phyloP scores from a whole-genome alignment of 2,113 vertebrate species.

The Myotis yumanensis region DNA sequence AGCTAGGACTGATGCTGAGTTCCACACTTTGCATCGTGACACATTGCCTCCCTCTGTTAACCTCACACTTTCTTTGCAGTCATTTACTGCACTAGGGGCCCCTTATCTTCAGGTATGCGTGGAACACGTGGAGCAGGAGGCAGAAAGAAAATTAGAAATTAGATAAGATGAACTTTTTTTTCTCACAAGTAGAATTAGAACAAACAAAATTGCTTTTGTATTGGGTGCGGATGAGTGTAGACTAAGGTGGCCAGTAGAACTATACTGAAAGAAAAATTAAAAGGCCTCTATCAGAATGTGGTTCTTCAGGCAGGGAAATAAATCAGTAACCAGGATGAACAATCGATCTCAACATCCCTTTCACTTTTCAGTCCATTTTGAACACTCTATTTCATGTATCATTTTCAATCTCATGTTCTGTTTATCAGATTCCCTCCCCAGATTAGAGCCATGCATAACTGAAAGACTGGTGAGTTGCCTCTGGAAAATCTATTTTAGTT shows the following conservation, averaged over 20 bases:
- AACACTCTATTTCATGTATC: constrained; percentile 42
- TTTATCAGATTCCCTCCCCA: constrained; percentile 5
- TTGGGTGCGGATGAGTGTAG: not conserved
- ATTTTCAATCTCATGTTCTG: constrained; percentile 40
- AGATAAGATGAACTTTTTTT: not conserved
- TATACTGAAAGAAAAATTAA: not conserved
- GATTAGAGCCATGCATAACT: constrained; percentile 37
- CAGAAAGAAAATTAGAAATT: not conserved
- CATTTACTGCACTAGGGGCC: not conserved
- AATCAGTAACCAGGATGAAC: not conserved
- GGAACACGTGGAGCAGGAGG: not conserved
- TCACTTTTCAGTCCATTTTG: constrained; percentile 4
- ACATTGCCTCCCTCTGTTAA: not conserved
- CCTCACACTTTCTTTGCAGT: not conserved
- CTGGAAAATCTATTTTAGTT: constrained; percentile 55
- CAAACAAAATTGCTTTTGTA: not conserved
- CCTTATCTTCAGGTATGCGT: not conserved
- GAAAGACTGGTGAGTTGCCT: constrained; percentile 43
- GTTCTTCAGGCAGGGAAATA: constrained; percentile 29
- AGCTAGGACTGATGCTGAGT: not conserved
- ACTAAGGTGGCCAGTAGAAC: not conserved
- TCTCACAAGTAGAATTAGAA: not conserved
- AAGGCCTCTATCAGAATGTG: not conserved
- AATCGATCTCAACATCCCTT: not conserved
- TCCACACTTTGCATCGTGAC: not conserved